Evolutionary conservation across 2,113 vertebrate genomes (phyloP).

Genomic region (Vulpes ferrilata): DNA sequence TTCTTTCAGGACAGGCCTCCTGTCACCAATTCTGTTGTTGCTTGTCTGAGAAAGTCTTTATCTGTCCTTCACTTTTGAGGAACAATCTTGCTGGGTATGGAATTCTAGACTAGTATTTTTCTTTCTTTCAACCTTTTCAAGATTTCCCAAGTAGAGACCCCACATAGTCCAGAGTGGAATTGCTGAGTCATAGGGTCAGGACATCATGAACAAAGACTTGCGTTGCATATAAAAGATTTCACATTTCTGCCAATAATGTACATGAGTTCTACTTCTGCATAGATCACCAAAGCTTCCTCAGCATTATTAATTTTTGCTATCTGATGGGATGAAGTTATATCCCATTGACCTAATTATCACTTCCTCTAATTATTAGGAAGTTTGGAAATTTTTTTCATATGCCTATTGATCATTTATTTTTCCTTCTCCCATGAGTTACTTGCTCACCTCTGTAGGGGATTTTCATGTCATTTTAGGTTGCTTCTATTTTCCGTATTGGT

Average conservation of each 20-base stretch:
- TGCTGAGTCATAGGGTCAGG: accelerated
- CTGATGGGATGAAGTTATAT: neutral
- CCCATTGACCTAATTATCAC: neutral
- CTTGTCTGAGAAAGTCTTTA: neutral
- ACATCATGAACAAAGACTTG: accelerated
- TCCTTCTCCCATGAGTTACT: neutral
- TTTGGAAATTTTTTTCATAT: neutral
- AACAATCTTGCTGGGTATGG: neutral
- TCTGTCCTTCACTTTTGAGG: neutral
- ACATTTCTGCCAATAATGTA: neutral
- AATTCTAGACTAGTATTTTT: neutral
- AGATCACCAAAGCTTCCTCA: neutral
- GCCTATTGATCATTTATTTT: no score
- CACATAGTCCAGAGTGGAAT: neutral
- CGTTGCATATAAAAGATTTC: neutral
- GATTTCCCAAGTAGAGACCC: neutral
- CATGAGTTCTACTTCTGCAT: neutral
- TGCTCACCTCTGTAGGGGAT: neutral
- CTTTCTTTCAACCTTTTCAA: neutral
- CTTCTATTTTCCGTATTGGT: neutral
- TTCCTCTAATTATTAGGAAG: neutral
- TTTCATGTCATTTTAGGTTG: neutral
- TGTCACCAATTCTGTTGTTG: neutral
- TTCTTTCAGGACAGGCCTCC: neutral
- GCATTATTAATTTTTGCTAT: neutral